A percentile compares a stretch with the other conserved stretches of the same genome.
Evolutionary conservation across 2,113 vertebrate genomes (phyloP).

Genomic region (Ibidorhyncha struthersii): DNA sequence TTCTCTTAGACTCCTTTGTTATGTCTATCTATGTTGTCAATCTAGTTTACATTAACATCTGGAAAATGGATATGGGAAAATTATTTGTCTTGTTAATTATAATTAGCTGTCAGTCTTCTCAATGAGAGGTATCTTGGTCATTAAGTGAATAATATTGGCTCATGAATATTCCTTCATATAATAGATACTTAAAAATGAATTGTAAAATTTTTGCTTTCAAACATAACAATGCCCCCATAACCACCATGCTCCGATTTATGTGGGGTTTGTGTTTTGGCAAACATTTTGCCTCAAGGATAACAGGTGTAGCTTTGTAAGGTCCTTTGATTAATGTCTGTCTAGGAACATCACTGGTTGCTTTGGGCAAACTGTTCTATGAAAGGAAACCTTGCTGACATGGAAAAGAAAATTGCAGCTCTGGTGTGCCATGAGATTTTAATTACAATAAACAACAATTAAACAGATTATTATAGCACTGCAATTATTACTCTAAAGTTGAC

Average conservation of each 20-base stretch:
- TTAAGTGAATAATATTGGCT: constrained; percentile 19
- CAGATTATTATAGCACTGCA: constrained; percentile 61
- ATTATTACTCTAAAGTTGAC: constrained; percentile 64
- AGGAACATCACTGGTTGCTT: constrained; percentile 22
- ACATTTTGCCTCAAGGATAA: constrained; percentile 11
- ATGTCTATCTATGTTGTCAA: constrained; percentile 51
- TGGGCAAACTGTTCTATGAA: constrained; percentile 42
- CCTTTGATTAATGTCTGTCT: constrained; percentile 13
- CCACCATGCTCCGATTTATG: background rate
- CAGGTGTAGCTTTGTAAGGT: constrained; percentile 1
- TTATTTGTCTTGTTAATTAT: constrained; percentile 60
- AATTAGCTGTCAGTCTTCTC: constrained; percentile 64
- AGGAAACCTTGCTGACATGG: constrained; percentile 65
- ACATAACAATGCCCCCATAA: background rate
- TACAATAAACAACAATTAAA: constrained; percentile 77
- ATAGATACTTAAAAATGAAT: background rate
- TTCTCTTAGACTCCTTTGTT: constrained; percentile 47
- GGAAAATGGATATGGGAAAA: constrained; percentile 49
- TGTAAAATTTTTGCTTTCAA: constrained; percentile 27
- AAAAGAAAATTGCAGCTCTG: constrained; percentile 62
- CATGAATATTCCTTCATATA: constrained; percentile 34
- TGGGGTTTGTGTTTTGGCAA: background rate
- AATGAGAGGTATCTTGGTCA: constrained; percentile 40
- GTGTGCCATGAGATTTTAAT: constrained; percentile 59
- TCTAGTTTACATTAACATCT: constrained; percentile 36